Conservation (phyloP, 2,113 vertebrate species). For the Indri indri region DNA sequence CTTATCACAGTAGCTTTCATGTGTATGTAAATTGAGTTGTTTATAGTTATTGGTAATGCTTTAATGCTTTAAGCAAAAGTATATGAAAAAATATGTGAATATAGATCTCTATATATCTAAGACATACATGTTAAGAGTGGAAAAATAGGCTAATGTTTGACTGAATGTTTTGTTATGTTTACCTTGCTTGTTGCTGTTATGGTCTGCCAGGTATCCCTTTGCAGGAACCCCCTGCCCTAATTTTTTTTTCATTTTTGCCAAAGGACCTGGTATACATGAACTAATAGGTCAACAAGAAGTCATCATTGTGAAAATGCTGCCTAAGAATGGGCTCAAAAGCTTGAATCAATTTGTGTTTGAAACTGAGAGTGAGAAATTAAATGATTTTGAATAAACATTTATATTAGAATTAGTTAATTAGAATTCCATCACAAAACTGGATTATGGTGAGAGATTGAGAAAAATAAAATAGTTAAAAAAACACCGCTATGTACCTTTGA, state of each 20-base stretch:
- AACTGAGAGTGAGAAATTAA: slow-evolving; percentile 10
- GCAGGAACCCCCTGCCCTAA: background rate
- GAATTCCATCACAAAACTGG: background rate
- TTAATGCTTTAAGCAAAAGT: slow-evolving; percentile 18
- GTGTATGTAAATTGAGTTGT: slow-evolving; percentile 50
- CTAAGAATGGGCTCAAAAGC: background rate
- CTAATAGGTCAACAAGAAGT: background rate
- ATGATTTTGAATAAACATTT: slow-evolving; percentile 29
- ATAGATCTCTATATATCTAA: background rate
- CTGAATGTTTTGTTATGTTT: background rate
- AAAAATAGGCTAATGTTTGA: background rate
- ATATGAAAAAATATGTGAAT: background rate
- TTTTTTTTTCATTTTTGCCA: background rate
- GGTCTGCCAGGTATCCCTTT: background rate
- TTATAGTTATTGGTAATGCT: slow-evolving; percentile 36
- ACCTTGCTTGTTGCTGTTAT: background rate
- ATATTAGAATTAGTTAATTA: slow-evolving; percentile 25
- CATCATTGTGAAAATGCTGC: background rate
- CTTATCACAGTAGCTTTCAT: slow-evolving; percentile 15
- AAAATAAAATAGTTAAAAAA: slow-evolving; percentile 1
- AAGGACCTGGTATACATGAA: background rate
- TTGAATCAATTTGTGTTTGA: slow-evolving; percentile 39
- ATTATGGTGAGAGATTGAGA: background rate
- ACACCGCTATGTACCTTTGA: background rate
- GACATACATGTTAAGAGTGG: background rate